Evolutionary conservation across 2,113 vertebrate genomes (phyloP).

Genomic region (Ancistrus triradiatus): DNA sequence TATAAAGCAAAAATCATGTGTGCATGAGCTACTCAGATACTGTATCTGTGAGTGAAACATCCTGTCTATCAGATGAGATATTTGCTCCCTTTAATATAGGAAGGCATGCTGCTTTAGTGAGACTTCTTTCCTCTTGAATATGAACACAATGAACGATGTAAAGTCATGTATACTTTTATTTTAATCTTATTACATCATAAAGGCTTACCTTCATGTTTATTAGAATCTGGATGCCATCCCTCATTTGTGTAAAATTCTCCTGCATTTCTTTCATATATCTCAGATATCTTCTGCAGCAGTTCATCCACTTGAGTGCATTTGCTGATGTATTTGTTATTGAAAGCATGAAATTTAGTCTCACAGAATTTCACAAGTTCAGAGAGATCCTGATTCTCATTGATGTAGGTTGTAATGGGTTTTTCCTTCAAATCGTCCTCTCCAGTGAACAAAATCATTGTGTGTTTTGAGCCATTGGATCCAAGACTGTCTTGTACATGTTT

Average conservation of each 20-base stretch:
- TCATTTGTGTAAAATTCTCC: too few relatives aligned
- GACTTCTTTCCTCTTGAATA: too few relatives aligned
- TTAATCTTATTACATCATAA: not conserved
- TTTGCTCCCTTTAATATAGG: too few relatives aligned
- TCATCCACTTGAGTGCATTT: conserved; percentile 12
- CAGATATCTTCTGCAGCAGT: not conserved
- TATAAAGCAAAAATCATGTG: too few relatives aligned
- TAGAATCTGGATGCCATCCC: too few relatives aligned
- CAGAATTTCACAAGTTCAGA: not conserved
- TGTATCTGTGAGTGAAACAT: too few relatives aligned
- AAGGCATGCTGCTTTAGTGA: too few relatives aligned
- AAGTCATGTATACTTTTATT: too few relatives aligned
- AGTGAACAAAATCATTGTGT: conserved; percentile 25
- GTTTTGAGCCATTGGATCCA: not conserved
- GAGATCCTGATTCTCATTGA: conserved; percentile 7
- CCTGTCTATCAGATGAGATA: too few relatives aligned
- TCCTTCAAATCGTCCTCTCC: conserved; percentile 3
- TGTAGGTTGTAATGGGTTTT: not conserved
- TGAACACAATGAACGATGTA: too few relatives aligned
- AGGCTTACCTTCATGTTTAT: not conserved
- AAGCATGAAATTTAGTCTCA: conserved; percentile 9
- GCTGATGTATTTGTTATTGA: conserved; percentile 20
- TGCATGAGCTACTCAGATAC: too few relatives aligned
- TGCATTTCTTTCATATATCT: not conserved
- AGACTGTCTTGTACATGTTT: not conserved